A percentile compares a stretch with the other conserved stretches of the same genome.
Evolutionary conservation across 2,113 vertebrate genomes (phyloP).

Genomic region (Chlamydotis undulata): DNA sequence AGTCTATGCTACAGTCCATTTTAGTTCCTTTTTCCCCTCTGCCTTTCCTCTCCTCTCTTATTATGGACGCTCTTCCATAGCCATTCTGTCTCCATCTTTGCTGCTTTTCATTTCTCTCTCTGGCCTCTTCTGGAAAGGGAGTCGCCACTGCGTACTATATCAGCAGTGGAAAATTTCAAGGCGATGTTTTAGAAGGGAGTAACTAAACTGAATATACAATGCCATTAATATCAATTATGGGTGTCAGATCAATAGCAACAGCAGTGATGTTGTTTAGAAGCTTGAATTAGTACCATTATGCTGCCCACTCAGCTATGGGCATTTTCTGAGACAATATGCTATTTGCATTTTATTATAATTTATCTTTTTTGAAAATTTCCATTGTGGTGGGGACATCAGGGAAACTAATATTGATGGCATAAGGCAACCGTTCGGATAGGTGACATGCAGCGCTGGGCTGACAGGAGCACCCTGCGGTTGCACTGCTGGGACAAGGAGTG

Average conservation of each 20-base stretch:
- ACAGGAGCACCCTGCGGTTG: not conserved
- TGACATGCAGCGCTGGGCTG: not conserved
- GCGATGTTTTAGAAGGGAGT: slow-evolving; percentile 30
- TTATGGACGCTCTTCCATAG: not conserved
- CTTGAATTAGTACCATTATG: slow-evolving; percentile 19
- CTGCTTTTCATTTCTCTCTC: not conserved
- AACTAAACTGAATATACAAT: not conserved
- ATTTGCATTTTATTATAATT: slow-evolving; percentile 27
- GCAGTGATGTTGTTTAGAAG: slow-evolving; percentile 10
- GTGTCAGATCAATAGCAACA: slow-evolving; percentile 36
- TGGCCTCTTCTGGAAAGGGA: not conserved
- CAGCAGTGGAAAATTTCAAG: slow-evolving; percentile 29
- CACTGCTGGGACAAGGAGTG: not conserved
- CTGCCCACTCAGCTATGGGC: not conserved
- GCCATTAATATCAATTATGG: slow-evolving; percentile 43
- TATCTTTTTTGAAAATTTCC: not conserved
- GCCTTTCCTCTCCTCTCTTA: not conserved
- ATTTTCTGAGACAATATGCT: not conserved
- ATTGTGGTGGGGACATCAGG: not conserved
- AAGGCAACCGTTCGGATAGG: not conserved
- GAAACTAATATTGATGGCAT: not conserved
- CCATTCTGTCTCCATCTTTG: not conserved
- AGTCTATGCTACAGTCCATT: not conserved
- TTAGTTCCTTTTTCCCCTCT: not conserved
- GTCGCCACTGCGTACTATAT: not conserved